These are phyloP conservation scores for Hymenopus coronatus DNA, from an alignment of 2,888 invertebrate species.

Conservation along the genomic window DNA sequence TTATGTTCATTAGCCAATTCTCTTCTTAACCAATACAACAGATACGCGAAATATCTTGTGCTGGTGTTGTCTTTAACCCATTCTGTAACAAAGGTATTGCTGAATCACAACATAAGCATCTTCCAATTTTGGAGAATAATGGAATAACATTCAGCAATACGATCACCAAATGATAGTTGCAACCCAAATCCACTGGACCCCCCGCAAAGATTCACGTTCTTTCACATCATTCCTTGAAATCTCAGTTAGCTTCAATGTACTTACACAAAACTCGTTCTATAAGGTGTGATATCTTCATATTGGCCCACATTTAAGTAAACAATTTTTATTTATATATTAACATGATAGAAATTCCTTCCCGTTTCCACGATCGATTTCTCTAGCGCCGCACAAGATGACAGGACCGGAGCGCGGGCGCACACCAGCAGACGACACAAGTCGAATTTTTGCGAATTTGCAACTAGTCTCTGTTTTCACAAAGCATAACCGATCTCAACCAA, in stretches of 20 bases:
- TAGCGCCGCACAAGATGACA: slow-evolving; percentile 14
- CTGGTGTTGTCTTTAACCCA: background rate
- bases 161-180: background rate
- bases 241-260: background rate
- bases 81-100: background rate
- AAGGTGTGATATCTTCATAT: slow-evolving; percentile 12
- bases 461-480: background rate
- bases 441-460: background rate
- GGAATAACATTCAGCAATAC: background rate
- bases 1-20: background rate
- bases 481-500: background rate
- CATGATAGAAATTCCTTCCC: background rate
- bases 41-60: background rate
- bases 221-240: background rate
- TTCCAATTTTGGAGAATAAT: background rate
- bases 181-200: background rate
- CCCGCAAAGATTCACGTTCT: background rate
- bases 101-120: background rate
- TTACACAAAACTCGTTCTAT: slow-evolving; percentile 1
- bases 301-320: background rate
- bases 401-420: slow-evolving; percentile 7
- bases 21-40: background rate
- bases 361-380: slow-evolving; percentile 22
- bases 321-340: background rate
- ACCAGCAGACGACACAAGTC: background rate